Conservation (phyloP, 2,113 vertebrate species). For the Corythoichthys intestinalis region DNA sequence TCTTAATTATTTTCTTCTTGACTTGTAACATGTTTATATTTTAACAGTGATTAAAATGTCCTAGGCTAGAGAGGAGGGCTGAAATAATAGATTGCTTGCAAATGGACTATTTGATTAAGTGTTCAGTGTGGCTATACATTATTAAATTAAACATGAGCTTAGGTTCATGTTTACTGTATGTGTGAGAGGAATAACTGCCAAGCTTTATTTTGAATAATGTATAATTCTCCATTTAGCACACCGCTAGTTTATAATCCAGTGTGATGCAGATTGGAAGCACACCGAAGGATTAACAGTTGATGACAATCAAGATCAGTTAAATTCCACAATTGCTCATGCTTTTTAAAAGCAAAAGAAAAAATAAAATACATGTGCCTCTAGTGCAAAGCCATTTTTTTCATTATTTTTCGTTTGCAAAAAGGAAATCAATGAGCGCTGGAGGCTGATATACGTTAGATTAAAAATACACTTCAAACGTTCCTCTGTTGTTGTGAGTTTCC, state of each 20-base stretch:
- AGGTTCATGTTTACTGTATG: not conserved
- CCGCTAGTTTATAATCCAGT: not conserved
- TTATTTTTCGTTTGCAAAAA: not conserved
- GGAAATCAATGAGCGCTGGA: not conserved
- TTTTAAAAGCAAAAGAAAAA: not conserved
- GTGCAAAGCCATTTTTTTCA: not conserved
- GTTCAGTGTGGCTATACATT: not conserved
- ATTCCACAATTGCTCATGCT: not conserved
- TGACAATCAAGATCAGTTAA: not conserved
- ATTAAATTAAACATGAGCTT: not conserved
- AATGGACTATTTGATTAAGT: not conserved
- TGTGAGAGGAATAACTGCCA: slow-evolving; percentile 1
- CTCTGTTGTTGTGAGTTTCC: no score
- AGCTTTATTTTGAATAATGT: not conserved
- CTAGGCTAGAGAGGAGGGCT: not conserved
- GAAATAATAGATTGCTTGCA: not conserved
- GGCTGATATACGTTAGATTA: no score
- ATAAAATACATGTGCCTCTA: not conserved
- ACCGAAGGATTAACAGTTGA: not conserved
- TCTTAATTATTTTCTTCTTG: not conserved
- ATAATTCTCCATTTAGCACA: not conserved
- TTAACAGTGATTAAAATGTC: not conserved
- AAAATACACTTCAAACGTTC: no score
- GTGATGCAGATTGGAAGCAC: not conserved
- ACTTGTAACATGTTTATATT: not conserved